Evolutionary conservation across 2,797 vertebrate genomes (phyloP), one percentile per base, ranked within the genome.

Genomic region (Lagorchestes hirsutus): DNA sequence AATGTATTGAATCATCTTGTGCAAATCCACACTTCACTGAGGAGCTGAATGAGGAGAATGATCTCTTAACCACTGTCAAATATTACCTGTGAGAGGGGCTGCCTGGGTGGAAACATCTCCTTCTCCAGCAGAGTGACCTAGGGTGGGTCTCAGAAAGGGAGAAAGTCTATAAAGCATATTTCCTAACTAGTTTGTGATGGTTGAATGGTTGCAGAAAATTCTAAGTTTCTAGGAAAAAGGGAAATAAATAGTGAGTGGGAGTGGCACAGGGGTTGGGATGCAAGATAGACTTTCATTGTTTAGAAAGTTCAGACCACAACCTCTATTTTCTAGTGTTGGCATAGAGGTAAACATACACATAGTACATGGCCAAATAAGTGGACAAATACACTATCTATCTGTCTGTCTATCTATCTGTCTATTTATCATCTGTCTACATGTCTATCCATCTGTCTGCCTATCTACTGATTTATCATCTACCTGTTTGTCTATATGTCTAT

Each of bases 21-120:
- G 92, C 97, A 98, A 97, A 98, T 97, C 97, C 94, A 95, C 96
- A 97, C 93, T 90, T 97, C 82, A 90, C 87, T 1, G 4, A 91
- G 94, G 92, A 95, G 62, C 96, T 27, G 58, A 95, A 93, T 59
- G 91, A 96, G 57, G 55, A 93, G 29, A 57, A 46, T 10, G 40
- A 29, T 91, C 90, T 94, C 90, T 93, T 82, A 93, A 87, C 93
- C 16, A 10, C 46, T 1, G 57, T 92, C 82, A 95, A 27, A 82
- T 14, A 92, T 87, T 96, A 59, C 92, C 59, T 92, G n/a, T 55
- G 96, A 93, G 67, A 29, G 10, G 2, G 2, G 59, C 56, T 67
- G 82, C 18, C 62, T 54, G 50, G 74, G 14, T 28, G 3, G 58
- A 92, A 54, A 54, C 29, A 90, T 93, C 90, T 40, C 27, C 18